These are phyloP conservation scores for Sitta carolinensis DNA, from an alignment of 2,797 vertebrate genomes.

Conservation along the genomic window DNA sequence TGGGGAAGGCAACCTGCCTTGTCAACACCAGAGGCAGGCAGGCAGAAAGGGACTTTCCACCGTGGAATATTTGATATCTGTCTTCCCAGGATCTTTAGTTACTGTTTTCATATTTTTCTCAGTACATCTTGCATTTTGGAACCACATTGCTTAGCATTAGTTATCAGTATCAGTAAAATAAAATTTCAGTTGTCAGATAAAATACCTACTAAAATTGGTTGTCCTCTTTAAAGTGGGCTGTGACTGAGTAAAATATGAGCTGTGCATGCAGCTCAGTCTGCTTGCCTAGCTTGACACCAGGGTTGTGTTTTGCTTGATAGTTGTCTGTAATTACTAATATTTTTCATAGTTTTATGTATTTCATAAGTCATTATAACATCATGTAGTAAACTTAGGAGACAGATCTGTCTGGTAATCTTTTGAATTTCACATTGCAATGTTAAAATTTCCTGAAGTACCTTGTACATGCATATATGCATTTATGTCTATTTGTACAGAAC, in stretches of 20 bases:
- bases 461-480: neutral
- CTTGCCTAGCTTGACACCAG: neutral
- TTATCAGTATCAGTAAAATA: neutral
- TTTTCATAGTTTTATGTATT: neutral
- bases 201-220: neutral
- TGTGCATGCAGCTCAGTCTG: neutral
- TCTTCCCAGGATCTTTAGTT: neutral
- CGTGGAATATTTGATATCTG: neutral
- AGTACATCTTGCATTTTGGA: neutral
- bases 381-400: neutral
- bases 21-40: neutral
- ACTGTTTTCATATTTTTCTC: neutral
- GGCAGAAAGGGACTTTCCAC: neutral
- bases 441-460: neutral
- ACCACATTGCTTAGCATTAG: neutral
- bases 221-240: neutral
- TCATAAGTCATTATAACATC: neutral
- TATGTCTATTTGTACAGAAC: neutral
- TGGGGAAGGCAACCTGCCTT: neutral
- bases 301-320: neutral
- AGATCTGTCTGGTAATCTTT: neutral
- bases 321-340: neutral
- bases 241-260: neutral
- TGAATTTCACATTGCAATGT: neutral
- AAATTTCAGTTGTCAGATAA: neutral